Base-by-base conservation (phyloP, 2,797 vertebrate species). In the Gila robusta region DNA sequence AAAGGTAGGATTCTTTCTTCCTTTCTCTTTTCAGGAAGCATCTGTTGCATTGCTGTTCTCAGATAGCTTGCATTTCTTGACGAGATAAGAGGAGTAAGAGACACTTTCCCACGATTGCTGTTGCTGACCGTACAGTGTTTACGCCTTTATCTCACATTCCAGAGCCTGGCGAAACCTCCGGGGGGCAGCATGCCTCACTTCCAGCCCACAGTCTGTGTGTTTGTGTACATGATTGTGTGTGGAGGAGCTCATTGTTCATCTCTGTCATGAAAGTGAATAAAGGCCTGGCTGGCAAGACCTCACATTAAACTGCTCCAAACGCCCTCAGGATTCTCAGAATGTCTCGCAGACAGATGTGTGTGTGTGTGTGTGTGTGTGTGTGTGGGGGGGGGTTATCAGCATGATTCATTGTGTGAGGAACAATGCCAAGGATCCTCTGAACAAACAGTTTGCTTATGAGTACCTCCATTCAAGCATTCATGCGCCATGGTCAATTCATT, bases 221-320 rank as follows among this genome's bases (percentile, higher is more conserved):
- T 83, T 62, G 10, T 83, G 52, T 82, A 41, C 85, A 62, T 89
- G 90, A 88, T 80, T 74, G 73, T 74, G 67, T 47, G 39, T 78
- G 62, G 78, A 62, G n/a, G 59, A 93, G 44, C 64, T 81, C 90
- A 91, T 94, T 95, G 93, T 95, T 93, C 87, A 86, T 56, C 56
- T 82, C 76, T 71, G 71, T 74, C 84, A 80, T 81, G 64, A 39
- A 37, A 73, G 87, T 28, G 86, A 81, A 67, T 87, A 54, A 89
- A 83, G 88, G 86, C 86, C 89, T 86, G 44, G 72, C 79, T 17
- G 70, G 79, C 59, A 86, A 37, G 35, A 28, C 81, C 83, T 69
- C 54, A 32, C 87, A 87, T 80, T 9, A 78, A 41, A 71, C 83
- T 76, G 82, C 80, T 88, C 89, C 21, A 87, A 91, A 86, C 83